Evolutionary conservation across 2,888 invertebrate genomes (phyloP).

Genomic region (Tridacna gigas): DNA sequence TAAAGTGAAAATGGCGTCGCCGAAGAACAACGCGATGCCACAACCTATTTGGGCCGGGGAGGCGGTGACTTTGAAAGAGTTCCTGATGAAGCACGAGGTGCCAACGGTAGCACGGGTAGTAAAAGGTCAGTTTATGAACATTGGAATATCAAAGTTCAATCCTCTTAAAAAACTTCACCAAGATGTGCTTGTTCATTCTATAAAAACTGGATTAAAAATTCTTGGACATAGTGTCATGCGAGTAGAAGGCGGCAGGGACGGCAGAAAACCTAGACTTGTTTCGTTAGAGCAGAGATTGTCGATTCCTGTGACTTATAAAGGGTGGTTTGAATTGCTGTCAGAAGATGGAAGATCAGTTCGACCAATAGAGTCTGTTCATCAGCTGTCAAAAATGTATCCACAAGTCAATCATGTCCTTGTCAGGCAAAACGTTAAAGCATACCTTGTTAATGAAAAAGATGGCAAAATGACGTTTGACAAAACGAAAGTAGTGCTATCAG

Average conservation of each 20-base stretch:
- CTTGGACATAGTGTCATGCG: slow-evolving; percentile 78
- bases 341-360: slow-evolving; percentile 96
- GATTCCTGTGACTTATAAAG: slow-evolving; percentile 95
- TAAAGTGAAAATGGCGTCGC: slow-evolving; percentile 41
- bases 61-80: slow-evolving; percentile 82
- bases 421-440: slow-evolving; percentile 86
- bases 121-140: slow-evolving; percentile 96
- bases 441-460: slow-evolving; percentile 72
- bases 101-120: slow-evolving; percentile 96
- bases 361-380: slow-evolving; percentile 94
- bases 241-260: slow-evolving; percentile 64
- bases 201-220: slow-evolving; percentile 90
- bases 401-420: slow-evolving; percentile 88
- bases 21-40: slow-evolving; percentile 36
- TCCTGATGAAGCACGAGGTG: slow-evolving; percentile 89
- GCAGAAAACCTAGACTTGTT: slow-evolving; percentile 65
- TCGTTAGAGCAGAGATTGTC: slow-evolving; percentile 88
- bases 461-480: slow-evolving; percentile 78
- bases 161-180: slow-evolving; percentile 88
- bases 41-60: slow-evolving; percentile 65
- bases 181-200: slow-evolving; percentile 92
- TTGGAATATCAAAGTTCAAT: slow-evolving; percentile 91
- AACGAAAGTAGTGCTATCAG: slow-evolving; percentile 76
- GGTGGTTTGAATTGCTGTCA: slow-evolving; percentile 96
- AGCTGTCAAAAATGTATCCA: slow-evolving; percentile 88